A percentile compares a stretch with the other conserved stretches of the same genome.
Conservation (phyloP, 1,140 invertebrate genomes). For the Trichogramma pretiosum region DNA sequence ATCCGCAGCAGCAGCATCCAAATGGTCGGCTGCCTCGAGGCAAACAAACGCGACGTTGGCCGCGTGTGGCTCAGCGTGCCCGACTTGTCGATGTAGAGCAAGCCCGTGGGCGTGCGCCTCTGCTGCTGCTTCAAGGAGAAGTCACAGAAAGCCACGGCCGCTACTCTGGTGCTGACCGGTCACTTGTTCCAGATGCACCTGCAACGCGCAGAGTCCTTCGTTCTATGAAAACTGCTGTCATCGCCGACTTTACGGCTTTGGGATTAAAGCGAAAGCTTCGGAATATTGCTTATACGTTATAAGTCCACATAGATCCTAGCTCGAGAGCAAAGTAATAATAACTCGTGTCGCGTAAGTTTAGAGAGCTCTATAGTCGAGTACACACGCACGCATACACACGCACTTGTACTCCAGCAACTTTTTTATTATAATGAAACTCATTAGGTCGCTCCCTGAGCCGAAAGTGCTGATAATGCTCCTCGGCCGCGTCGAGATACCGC, state of each 20-base stretch:
- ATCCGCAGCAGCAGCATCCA: no score
- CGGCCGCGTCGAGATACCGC: slow-evolving; percentile 48
- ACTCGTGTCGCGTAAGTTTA: neutral
- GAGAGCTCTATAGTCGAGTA: neutral
- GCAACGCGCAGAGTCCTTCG: no score
- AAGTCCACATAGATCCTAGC: no score
- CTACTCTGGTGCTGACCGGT: slow-evolving; percentile 41
- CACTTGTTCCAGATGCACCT: slow-evolving; percentile 46
- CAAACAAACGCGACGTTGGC: slow-evolving; percentile 54
- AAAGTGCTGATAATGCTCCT: slow-evolving; percentile 46
- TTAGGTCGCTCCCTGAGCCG: slow-evolving; percentile 43
- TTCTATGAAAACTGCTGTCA: slow-evolving; percentile 6
- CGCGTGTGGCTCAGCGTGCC: slow-evolving; percentile 52
- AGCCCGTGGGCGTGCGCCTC: slow-evolving; percentile 48
- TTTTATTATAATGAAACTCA: slow-evolving; percentile 54
- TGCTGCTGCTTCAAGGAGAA: slow-evolving; percentile 41
- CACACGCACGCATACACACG: neutral
- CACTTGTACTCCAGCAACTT: slow-evolving; percentile 51
- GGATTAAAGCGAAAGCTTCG: no score
- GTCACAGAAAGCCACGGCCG: slow-evolving; percentile 47
- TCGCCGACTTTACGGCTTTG: no score
- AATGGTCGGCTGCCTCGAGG: slow-evolving; percentile 43
- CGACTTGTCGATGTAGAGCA: slow-evolving; percentile 50
- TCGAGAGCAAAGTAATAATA: no score
- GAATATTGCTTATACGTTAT: no score